phyloP scores from a whole-genome alignment of 2,888 invertebrate genomes.

The Epicampocera succincta region DNA sequence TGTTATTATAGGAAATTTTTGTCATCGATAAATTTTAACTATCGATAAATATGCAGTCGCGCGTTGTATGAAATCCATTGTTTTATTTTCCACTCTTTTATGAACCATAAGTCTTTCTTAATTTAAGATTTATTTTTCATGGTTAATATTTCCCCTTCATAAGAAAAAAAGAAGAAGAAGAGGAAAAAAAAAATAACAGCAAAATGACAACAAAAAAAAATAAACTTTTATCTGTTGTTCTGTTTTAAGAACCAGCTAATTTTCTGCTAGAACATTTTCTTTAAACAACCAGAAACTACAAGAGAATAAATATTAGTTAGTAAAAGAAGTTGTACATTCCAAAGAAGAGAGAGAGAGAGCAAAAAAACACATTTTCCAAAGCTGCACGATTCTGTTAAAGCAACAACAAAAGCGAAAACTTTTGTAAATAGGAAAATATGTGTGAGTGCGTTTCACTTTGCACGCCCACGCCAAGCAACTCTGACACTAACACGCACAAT shows the following conservation, averaged over 20 bases:
- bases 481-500: neutral
- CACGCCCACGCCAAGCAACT: neutral
- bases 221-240: conserved; percentile 6
- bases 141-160: neutral
- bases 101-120: too few species aligned
- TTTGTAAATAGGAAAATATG: neutral
- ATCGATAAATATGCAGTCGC: too few species aligned
- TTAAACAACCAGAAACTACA: conserved; percentile 26
- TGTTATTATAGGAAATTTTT: too few species aligned
- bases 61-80: too few species aligned
- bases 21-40: too few species aligned
- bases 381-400: neutral
- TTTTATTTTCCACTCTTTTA: too few species aligned
- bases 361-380: neutral
- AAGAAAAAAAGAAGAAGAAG: neutral
- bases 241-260: conserved; percentile 35
- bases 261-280: conserved; percentile 35
- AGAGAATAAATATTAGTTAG: conserved; percentile 28
- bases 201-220: conserved; percentile 14
- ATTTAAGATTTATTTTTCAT: neutral
- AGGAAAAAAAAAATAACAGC: neutral
- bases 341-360: conserved; percentile 2
- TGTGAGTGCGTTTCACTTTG: neutral
- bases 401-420: neutral
- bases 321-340: conserved; percentile 23